Evolutionary conservation across 2,113 vertebrate species (phyloP).

Genomic region (Percina caprodes): DNA sequence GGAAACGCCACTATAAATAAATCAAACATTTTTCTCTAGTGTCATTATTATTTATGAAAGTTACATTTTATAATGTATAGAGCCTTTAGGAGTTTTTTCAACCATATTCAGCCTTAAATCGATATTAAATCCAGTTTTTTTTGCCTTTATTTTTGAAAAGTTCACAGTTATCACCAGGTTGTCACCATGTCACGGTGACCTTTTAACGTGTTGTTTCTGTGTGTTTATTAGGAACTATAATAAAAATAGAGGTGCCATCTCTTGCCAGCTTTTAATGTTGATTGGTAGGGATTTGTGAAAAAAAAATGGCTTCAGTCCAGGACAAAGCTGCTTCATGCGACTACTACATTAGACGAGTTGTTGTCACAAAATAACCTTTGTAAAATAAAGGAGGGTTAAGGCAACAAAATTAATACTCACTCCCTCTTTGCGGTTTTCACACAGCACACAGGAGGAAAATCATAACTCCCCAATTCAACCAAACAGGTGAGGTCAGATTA

Average conservation of each 20-base stretch:
- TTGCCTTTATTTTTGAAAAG: constrained; percentile 37
- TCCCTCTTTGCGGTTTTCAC: constrained; percentile 46
- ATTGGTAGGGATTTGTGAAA: constrained; percentile 65
- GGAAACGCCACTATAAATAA: constrained; percentile 63
- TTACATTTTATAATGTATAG: constrained; percentile 13
- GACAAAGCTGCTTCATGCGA: constrained; percentile 41
- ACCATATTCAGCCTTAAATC: background rate
- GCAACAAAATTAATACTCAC: constrained; percentile 52
- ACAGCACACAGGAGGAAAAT: constrained; percentile 60
- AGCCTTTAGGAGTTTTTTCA: background rate
- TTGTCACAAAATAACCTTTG: constrained; percentile 55
- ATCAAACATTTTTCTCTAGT: constrained; percentile 37
- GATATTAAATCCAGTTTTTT: constrained; percentile 1
- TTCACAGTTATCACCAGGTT: constrained; percentile 53
- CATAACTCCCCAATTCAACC: constrained; percentile 66
- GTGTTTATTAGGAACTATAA: constrained; percentile 64
- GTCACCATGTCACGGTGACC: constrained; percentile 70
- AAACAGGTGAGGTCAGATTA: constrained; percentile 85
- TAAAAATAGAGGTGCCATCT: constrained; percentile 66
- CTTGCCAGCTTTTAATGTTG: constrained; percentile 71
- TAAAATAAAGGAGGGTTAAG: constrained; percentile 41
- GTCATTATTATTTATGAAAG: constrained; percentile 54
- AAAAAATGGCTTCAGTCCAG: constrained; percentile 54
- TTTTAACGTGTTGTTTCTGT: constrained; percentile 64
- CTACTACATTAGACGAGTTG: constrained; percentile 42